Evolutionary conservation across 1,140 invertebrate genomes (phyloP), one percentile per base, ranked within the genome.

Genomic region (Lucilia sericata): DNA sequence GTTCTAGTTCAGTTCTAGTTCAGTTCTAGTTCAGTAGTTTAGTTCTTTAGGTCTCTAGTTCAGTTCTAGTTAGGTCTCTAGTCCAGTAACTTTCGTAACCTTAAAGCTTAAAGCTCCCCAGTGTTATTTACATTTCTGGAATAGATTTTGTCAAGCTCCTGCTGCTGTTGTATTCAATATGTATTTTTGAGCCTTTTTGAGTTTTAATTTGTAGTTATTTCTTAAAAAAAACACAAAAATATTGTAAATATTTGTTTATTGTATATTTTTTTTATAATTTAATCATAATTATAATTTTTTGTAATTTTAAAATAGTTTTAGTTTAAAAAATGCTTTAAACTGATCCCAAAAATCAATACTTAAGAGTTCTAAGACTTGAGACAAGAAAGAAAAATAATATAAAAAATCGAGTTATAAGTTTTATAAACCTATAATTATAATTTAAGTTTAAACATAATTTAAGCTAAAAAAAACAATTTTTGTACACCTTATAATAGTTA

Each of bases 311-410:
- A 60, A n/a, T 70, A 70, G 21, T 80, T 80, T n/a, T 80, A 80
- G 42, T 80, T 42, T 76, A 76, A 30, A 30, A 30, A 80, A 25
- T n/a, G 76, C 76, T 80, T 70, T 80, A 80, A 80, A 80, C 42
- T 80, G 76, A 80, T 51, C 42, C 76, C 76, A 80, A 80, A 80
- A 80, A 80, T 51, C 25, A 82, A 82, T 82, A 82, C 81, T 82
- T 82, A 82, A 82, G 81, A 82, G 81, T 82, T 82, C n/a, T 82
- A 82, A 82, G 81, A 82, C 81, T 82, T 82, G 42, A 80, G 3
- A 80, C n/a, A 42, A 47, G 42, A 42, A 3, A 42, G n/a, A 42
- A 7, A 78, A 42, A 19, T 12, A 60, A 60, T 14, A 60, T 5
- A 60, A n/a, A 30, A 30, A 30, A 30, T 3, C 3, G 34, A 49